Base-by-base conservation (phyloP, 1,140 invertebrate genomes). In the Steinernema khuongi region DNA sequence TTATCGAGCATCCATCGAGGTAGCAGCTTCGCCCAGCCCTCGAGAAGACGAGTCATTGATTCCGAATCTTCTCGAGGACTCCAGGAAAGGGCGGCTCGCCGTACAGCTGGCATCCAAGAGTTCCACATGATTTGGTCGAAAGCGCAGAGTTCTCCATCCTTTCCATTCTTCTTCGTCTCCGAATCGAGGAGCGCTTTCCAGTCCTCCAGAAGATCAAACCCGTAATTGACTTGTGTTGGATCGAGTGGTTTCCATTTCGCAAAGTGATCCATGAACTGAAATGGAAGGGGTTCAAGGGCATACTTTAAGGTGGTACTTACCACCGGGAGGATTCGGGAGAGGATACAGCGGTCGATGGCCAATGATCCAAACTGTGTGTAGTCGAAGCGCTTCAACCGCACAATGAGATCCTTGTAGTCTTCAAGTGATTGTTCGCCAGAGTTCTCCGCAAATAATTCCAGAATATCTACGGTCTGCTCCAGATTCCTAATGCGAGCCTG, bases 1-100 rank as follows among this genome's bases (percentile, higher is more conserved):
- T 93, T 92, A 71, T 92, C 90, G 60, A 92, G 79, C 31, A 97
- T 90, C 92, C 93, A 95, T 0, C 85, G 83, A 0, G 94, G 93
- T 67, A 96, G 83, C 0, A 94, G 81, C 0, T 89, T 89, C 31
- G 89, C 87, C 95, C 96, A 99, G 1, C 88, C 86, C 77, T 93
- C 90, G 1, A 97, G 81, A 1, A 96, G 86, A 28, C 89, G 89
- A 2, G 95, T 90, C 87, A 98, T 88, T 0, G 89, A 87, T 14
- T 91, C 90, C 74, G 84, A 85, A 33, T 87, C 86, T n/a, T 81
- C 79, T 28, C 86, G 85, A 71, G 79, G 74, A 76, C 79, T 71
- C 82, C 81, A 86, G 28, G 36, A 90, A 88, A 89, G 87, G 80
- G 91, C 88, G 33, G 91, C 89, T 74, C 87, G 88, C 79, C 92